Conservation (phyloP, 1,140 invertebrate genomes). For the Ceratina australensis region DNA sequence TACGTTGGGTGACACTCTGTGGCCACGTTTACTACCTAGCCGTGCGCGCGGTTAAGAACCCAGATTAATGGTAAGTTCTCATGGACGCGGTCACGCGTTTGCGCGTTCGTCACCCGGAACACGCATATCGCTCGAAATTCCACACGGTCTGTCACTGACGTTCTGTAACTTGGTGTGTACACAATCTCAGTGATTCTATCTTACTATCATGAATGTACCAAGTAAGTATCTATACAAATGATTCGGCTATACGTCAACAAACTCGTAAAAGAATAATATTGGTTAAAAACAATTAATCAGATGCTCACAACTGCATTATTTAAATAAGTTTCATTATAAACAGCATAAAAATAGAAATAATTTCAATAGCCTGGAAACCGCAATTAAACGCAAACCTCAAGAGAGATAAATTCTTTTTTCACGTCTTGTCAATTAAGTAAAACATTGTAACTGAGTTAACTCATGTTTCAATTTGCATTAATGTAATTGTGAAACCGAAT, state of each 20-base stretch:
- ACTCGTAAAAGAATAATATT: too few species aligned
- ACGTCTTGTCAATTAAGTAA: too few species aligned
- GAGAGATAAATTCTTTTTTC: too few species aligned
- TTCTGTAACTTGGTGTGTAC: conserved; percentile 21
- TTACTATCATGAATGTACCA: not conserved
- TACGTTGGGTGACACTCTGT: not conserved
- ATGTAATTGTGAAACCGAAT: too few species aligned
- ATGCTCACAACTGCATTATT: too few species aligned
- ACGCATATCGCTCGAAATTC: conserved; percentile 48
- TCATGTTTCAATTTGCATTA: too few species aligned
- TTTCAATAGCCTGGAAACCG: too few species aligned
- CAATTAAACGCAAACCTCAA: too few species aligned
- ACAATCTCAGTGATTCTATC: conserved; percentile 35
- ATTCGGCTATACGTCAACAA: not conserved
- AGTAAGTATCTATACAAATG: conserved; percentile 21
- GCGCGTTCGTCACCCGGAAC: conserved; percentile 55
- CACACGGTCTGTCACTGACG: conserved; percentile 38
- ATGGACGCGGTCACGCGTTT: conserved; percentile 64
- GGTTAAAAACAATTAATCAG: too few species aligned
- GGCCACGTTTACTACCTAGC: conserved; percentile 49
- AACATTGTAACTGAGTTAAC: too few species aligned
- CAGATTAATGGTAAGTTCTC: conserved; percentile 68
- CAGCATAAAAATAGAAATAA: too few species aligned
- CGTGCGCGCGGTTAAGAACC: conserved; percentile 63
- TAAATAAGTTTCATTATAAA: too few species aligned